A percentile compares a stretch with the other conserved stretches of the same genome.
Conservation (phyloP, 2,888 invertebrate genomes). For the Schrankia costaestrigalis region DNA sequence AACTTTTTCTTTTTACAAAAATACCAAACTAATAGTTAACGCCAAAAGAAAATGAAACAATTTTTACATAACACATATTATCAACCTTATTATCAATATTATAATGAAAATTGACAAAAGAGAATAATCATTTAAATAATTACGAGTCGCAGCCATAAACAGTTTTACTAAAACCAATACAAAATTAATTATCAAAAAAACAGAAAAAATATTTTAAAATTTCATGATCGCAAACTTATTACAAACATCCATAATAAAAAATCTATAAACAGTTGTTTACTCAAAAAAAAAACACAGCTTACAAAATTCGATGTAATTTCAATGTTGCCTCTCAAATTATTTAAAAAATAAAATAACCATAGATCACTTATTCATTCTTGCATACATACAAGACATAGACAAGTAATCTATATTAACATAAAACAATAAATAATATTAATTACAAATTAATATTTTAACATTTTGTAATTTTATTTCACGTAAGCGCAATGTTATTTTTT, state of each 20-base stretch:
- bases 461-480: too few species aligned
- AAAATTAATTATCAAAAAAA: too few species aligned
- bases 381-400: constrained; percentile 25
- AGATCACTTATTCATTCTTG: constrained; percentile 37
- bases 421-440: too few species aligned
- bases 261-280: too few species aligned
- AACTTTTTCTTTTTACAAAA: too few species aligned
- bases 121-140: too few species aligned
- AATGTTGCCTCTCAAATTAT: constrained; percentile 7
- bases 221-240: too few species aligned
- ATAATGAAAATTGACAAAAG: constrained; percentile 22
- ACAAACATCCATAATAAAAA: too few species aligned
- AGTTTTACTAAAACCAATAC: not conserved
- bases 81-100: constrained; percentile 26
- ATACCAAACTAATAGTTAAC: too few species aligned
- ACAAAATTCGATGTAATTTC: constrained; percentile 7
- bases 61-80: constrained; percentile 4
- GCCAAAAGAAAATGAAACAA: not conserved
- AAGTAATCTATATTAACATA: constrained; percentile 23
- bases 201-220: too few species aligned
- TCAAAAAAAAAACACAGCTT: constrained; percentile 4
- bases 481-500: too few species aligned
- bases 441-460: too few species aligned
- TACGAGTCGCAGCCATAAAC: constrained; percentile 2
- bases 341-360: constrained; percentile 19